These are phyloP conservation scores for Hypanus sabinus DNA, from an alignment of 2,113 vertebrate genomes.

Conservation along the genomic window DNA sequence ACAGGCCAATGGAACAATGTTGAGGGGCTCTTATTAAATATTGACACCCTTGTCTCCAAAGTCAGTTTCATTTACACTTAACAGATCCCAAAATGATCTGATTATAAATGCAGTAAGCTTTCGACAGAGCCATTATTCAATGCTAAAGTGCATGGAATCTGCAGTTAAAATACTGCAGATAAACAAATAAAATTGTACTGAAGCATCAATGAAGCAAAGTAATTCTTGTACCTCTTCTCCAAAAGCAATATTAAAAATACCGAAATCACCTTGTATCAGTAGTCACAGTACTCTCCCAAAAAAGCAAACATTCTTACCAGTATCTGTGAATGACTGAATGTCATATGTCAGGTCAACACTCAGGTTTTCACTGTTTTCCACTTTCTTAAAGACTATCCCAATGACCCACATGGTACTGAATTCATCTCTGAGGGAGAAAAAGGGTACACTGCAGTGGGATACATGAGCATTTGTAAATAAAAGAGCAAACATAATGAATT, in stretches of 20 bases:
- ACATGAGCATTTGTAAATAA: no score
- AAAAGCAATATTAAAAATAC: not conserved
- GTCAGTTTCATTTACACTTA: not conserved
- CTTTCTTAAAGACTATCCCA: conserved; percentile 79
- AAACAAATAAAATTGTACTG: not conserved
- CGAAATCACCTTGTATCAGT: not conserved
- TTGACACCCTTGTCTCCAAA: not conserved
- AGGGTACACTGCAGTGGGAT: not conserved
- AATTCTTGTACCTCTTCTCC: not conserved
- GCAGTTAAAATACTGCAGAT: not conserved
- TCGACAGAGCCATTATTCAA: not conserved
- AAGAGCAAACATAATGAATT: not conserved
- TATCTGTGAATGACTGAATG: conserved; percentile 80
- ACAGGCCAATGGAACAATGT: not conserved
- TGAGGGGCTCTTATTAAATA: not conserved
- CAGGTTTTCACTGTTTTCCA: conserved; percentile 77
- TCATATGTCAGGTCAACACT: conserved; percentile 80
- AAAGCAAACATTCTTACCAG: conserved; percentile 54
- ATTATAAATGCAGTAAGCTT: not conserved
- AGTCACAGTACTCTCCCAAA: not conserved
- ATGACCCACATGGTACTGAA: conserved; percentile 84
- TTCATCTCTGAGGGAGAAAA: conserved; percentile 59
- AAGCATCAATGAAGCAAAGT: not conserved
- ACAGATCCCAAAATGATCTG: not conserved
- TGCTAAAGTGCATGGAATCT: not conserved